Evolutionary conservation across 2,113 vertebrate genomes (phyloP), one percentile per base, ranked within the genome.

Genomic region (Ifrita kowaldi): DNA sequence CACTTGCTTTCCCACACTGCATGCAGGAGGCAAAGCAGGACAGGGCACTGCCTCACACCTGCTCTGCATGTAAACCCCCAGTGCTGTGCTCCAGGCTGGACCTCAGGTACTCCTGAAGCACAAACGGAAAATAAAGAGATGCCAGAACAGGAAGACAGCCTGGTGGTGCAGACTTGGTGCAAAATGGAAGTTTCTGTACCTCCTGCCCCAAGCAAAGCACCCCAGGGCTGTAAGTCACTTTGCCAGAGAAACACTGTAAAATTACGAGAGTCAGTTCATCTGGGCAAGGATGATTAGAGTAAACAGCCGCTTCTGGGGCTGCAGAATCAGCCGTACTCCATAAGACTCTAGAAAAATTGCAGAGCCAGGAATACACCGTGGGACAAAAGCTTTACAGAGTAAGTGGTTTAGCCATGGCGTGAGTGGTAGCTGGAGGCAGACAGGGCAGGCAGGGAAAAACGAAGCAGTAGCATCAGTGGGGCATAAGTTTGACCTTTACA

Each of bases 281-380:
- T 85, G 68, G 59, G 85, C 1, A 17, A 90, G 79, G 55, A 80
- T 74, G 39, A 93, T 92, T 80, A 83, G 63, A 93, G 81, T 77
- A 93, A 94, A 63, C 84, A 83, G 78, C 62, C 7, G 53, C 42
- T 91, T 70, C 77, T 93, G 81, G 89, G 91, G 73, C 87, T 93
- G 87, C 89, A 91, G 84, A 96, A 89, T 89, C 81, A 91, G 77
- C 77, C 4, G 78, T 89, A 73, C 86, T 92, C 85, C 84, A 75
- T 41, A 75, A 87, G 60, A 60, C 49, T 67, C 78, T 59, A 76
- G 69, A 89, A 84, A 71, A 95, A 87, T 56, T 87, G 65, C 77
- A 87, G 64, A 91, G 80, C 73, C 74, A 71, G 73, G 53, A 81
- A 83, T 59, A 35, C 1, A 2, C 56, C n/a, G 33, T 57, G 86